Conservation (phyloP, 2,113 vertebrate genomes). For the Danio rerio region DNA sequence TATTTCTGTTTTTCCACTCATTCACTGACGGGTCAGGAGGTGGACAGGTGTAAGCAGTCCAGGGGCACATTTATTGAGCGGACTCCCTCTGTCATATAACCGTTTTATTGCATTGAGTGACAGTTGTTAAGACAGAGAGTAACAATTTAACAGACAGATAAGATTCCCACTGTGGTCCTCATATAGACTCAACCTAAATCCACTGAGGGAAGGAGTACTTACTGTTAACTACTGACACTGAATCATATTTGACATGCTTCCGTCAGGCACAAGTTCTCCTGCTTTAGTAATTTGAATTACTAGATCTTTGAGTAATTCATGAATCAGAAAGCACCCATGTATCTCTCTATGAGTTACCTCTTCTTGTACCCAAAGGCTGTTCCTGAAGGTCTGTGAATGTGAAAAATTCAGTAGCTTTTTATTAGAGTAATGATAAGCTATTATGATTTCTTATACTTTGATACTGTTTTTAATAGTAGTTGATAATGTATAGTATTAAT, state of each 20-base stretch:
- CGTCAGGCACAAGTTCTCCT: background rate
- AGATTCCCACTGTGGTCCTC: background rate
- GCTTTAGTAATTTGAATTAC: background rate
- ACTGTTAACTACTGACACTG: background rate
- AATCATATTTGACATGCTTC: slow-evolving; percentile 5
- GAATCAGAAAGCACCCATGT: background rate
- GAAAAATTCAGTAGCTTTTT: background rate
- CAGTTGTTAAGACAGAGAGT: slow-evolving; percentile 26
- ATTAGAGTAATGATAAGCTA: background rate
- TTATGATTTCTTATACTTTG: background rate
- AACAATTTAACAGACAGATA: slow-evolving; percentile 38
- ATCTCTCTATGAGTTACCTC: background rate
- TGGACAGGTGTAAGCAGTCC: slow-evolving; percentile 4
- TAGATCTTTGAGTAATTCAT: background rate
- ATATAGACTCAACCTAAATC: background rate
- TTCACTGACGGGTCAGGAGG: slow-evolving; percentile 23
- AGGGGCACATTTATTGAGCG: background rate
- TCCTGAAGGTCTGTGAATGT: background rate
- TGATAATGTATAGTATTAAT: too few species aligned
- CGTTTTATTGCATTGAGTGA: slow-evolving; percentile 19
- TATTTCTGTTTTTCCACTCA: background rate
- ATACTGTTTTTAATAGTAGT: background rate
- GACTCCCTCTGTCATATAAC: background rate
- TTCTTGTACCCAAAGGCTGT: background rate
- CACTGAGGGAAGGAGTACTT: background rate